A percentile compares a stretch with the other conserved stretches of the same genome.
Evolutionary conservation across 2,113 vertebrate genomes (phyloP).

Genomic region (Arenaria interpres): DNA sequence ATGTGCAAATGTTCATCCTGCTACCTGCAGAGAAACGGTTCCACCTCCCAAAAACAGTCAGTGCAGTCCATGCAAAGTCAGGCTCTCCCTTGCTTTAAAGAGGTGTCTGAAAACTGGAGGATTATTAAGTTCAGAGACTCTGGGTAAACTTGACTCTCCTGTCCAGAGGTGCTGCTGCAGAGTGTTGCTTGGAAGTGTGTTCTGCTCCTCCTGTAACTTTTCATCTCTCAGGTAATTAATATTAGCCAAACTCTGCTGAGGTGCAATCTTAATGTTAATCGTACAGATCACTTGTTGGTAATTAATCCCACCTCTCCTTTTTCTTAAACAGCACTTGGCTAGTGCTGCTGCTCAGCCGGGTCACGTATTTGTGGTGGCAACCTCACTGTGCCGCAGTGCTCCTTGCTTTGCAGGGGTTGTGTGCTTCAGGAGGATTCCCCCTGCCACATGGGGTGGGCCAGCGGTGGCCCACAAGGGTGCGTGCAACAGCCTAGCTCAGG

Average conservation of each 20-base stretch:
- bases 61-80: background rate
- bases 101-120: background rate
- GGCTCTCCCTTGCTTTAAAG: accelerated
- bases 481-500: background rate
- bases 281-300: background rate
- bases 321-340: background rate
- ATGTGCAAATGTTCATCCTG: accelerated
- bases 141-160: background rate
- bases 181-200: background rate
- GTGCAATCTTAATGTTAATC: accelerated
- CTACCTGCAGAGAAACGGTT: background rate
- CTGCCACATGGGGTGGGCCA: accelerated
- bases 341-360: background rate
- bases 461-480: accelerated
- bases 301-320: background rate
- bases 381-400: accelerated
- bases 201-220: background rate
- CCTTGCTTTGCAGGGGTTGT: background rate
- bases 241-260: background rate
- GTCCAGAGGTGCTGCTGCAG: background rate
- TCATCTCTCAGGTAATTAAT: background rate
- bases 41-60: background rate
- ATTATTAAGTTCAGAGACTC: background rate
- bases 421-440: background rate
- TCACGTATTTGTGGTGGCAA: accelerated